Percentiles rank a stretch among this genome's conserved stretches.
Evolutionary conservation across 1,140 invertebrate species (phyloP).

Genomic region (Camponotus pennsylvanicus): DNA sequence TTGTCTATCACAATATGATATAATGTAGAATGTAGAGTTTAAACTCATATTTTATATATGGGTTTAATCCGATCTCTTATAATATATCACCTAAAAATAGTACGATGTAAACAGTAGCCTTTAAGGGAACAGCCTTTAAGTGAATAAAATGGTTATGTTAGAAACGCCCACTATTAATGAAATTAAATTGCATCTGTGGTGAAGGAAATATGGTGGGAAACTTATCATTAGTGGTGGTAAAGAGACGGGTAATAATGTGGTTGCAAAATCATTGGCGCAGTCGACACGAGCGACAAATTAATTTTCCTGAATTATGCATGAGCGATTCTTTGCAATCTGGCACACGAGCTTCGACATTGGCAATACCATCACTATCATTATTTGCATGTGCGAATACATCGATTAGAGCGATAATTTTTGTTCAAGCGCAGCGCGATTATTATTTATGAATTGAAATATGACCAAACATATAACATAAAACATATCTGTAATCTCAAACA

Average conservation of each 20-base stretch:
- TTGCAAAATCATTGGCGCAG: constrained; percentile 44
- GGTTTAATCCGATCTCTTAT: constrained; percentile 42
- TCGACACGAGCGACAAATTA: constrained; percentile 50
- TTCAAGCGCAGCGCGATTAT: background rate
- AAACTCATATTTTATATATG: background rate
- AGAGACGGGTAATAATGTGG: constrained; percentile 50
- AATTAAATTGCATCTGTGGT: constrained; percentile 57
- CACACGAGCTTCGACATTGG: constrained; percentile 19
- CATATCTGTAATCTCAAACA: background rate
- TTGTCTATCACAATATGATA: background rate
- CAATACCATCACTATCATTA: background rate
- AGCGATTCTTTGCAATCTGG: constrained; percentile 30
- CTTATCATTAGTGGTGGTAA: background rate
- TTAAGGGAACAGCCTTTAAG: constrained; percentile 43
- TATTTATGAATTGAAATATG: background rate
- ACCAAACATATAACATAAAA: background rate
- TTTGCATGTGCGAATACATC: constrained; percentile 5
- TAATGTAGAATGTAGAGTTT: background rate
- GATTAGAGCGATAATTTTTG: constrained; percentile 30
- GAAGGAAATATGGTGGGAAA: constrained; percentile 19
- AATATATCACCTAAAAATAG: constrained; percentile 54
- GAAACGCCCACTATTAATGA: constrained; percentile 57
- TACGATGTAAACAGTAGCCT: constrained; percentile 44
- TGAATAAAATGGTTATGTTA: constrained; percentile 50
- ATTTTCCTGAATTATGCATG: constrained; percentile 64